A percentile compares a stretch with the other conserved stretches of the same genome.
Conservation (phyloP, 2,113 vertebrate genomes). For the Ciconia maguari region DNA sequence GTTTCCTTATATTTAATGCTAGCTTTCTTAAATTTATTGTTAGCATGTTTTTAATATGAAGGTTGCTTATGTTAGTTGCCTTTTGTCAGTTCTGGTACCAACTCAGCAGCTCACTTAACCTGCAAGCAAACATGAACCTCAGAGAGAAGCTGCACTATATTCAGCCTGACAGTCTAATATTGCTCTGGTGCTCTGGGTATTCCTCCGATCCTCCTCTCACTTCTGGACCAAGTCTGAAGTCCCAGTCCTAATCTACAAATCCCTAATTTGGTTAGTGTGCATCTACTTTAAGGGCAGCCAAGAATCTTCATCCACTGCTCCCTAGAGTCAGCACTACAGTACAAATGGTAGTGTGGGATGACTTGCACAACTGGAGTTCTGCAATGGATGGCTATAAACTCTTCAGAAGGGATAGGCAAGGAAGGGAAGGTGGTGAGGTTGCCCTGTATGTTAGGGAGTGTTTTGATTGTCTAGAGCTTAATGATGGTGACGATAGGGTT, state of each 20-base stretch:
- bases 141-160: not conserved
- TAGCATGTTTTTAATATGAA: not conserved
- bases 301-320: not conserved
- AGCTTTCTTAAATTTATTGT: not conserved
- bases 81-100: not conserved
- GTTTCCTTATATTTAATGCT: not conserved
- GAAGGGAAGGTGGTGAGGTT: too few species aligned
- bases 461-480: too few species aligned
- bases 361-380: too few species aligned
- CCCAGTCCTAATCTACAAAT: slow-evolving; percentile 49
- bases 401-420: too few species aligned
- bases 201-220: not conserved
- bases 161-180: slow-evolving; percentile 17
- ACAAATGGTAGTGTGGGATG: too few species aligned
- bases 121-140: not conserved
- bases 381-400: too few species aligned
- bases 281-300: slow-evolving; percentile 30
- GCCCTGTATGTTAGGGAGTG: too few species aligned
- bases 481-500: too few species aligned
- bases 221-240: slow-evolving; percentile 3
- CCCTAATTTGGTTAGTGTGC: slow-evolving; percentile 19
- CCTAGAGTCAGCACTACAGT: not conserved
- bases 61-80: not conserved
- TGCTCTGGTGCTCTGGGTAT: slow-evolving; percentile 50
- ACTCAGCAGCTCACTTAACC: not conserved